phyloP scores from a whole-genome alignment of 2,113 vertebrate species.

The Phalacrocorax aristotelis region DNA sequence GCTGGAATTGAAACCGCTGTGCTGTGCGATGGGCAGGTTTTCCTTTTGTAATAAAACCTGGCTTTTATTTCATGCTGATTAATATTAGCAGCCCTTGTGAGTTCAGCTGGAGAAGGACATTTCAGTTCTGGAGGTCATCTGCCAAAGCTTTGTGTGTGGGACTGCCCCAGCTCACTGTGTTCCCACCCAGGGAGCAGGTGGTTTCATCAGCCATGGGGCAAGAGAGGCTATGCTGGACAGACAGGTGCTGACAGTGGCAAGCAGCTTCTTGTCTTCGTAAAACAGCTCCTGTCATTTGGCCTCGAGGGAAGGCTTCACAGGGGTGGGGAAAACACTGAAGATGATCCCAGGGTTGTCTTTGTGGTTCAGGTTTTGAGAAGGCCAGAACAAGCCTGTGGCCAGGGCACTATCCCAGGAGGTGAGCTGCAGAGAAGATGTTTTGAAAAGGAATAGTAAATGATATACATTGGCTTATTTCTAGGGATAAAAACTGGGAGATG shows the following conservation, averaged over 20 bases:
- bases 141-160: not conserved
- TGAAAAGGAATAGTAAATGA: not conserved
- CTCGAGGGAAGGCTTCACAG: not conserved
- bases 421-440: not conserved
- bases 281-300: not conserved
- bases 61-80: not conserved
- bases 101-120: not conserved
- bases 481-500: conserved; percentile 78
- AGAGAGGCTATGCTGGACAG: not conserved
- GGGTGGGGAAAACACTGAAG: not conserved
- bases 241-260: not conserved
- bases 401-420: not conserved
- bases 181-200: fast-evolving
- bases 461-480: conserved; percentile 8
- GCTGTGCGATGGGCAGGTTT: not conserved
- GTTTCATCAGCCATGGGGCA: not conserved
- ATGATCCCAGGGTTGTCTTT: not conserved
- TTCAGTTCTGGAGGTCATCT: not conserved
- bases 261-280: not conserved
- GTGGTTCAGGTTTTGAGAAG: not conserved
- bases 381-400: not conserved
- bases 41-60: not conserved
- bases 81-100: not conserved
- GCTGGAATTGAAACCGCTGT: not conserved
- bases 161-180: not conserved